Base-by-base conservation (phyloP, 2,888 invertebrate genomes). In the Drosophila leonis region DNA sequence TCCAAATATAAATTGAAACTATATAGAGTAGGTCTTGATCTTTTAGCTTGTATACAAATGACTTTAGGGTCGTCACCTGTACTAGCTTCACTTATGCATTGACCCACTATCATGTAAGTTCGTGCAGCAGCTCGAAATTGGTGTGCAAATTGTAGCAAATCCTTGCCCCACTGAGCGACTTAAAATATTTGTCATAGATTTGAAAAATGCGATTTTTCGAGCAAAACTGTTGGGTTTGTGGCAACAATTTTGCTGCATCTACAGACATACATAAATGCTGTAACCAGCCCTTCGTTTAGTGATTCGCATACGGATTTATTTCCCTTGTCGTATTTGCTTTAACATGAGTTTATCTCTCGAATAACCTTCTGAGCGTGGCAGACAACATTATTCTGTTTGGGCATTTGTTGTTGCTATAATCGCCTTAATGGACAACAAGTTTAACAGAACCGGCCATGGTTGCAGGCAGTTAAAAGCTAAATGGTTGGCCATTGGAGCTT, bases 141-240 rank as follows among this genome's bases (percentile, higher is more conserved):
- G 5, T 41, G 42, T 42, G 12, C 42, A 20, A 20, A 12, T 20
- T 24, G 24, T 15, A 24, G n/a, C 27, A 49, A 61, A 72, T 76
- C 69, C 54, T 52, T 63, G 48, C 54, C 54, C 44, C 63, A 56
- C 63, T 60, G 80, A 83, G 63, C 61, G 71, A 77, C 80, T 85
- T 85, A 60, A 75, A 78, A 65, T 70, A 68, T 74, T 79, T 74
- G 64, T 62, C 18, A 65, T 48, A 71, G 52, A 59, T 72, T 76
- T 69, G 66, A 41, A n/a, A 65, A 73, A 69, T 52, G 62, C 59
- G 48, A 52, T 72, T 68, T 66, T 48, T 24, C 27, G 15, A 48
- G 33, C 24, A n/a, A 31, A 64, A 31, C 46, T 37, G 54, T 33
- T 49, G 31, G 18, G 13, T 20, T 37, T 37, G 52, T 27, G 24